Percentiles rank a stretch among this genome's conserved stretches.
Conservation (phyloP, 2,888 invertebrate species). For the Serrognathus titanus region DNA sequence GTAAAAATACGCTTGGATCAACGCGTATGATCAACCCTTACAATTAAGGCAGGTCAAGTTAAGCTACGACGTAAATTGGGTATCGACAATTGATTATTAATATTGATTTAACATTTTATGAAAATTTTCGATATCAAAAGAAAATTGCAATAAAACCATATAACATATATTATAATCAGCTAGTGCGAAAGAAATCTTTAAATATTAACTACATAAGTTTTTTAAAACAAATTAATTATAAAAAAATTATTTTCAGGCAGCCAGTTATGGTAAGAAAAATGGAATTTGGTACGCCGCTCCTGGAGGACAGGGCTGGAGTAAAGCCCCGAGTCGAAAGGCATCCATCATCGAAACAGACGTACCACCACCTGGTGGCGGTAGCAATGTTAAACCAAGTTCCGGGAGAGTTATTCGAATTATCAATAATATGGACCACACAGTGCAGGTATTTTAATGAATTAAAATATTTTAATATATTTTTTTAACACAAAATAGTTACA, state of each 20-base stretch:
- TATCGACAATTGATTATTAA: background rate
- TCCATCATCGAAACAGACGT: slow-evolving; percentile 80
- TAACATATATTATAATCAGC: no score
- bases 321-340: slow-evolving; percentile 73
- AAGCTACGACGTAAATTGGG: no score
- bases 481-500: no score
- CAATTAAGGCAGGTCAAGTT: no score
- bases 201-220: no score
- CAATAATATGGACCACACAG: slow-evolving; percentile 89
- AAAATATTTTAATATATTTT: no score
- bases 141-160: slow-evolving; percentile 33
- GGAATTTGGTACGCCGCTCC: slow-evolving; percentile 79
- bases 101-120: slow-evolving; percentile 3
- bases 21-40: no score
- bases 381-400: slow-evolving; percentile 70
- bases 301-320: slow-evolving; percentile 58
- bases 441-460: slow-evolving; percentile 60
- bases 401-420: slow-evolving; percentile 88
- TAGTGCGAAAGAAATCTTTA: background rate
- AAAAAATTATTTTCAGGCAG: slow-evolving; percentile 59
- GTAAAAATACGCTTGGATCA: no score
- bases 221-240: slow-evolving; percentile 11
- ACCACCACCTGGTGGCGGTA: slow-evolving; percentile 64
- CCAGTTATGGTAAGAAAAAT: slow-evolving; percentile 88
- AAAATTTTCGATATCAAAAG: background rate